Conservation (phyloP, 2,797 vertebrate genomes). For the Molossus alvarezi region DNA sequence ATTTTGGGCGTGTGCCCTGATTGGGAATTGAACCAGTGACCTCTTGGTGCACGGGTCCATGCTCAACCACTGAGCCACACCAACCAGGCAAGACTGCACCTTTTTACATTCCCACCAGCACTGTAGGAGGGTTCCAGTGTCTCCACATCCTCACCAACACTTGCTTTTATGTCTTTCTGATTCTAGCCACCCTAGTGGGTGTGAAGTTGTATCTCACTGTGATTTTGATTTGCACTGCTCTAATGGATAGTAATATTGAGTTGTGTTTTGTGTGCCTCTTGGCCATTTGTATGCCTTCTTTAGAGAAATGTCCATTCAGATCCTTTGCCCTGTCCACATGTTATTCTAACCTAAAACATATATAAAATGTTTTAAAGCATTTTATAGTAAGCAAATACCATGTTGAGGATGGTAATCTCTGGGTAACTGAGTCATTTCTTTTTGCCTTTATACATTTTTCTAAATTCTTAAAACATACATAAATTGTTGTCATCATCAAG, state of each 20-base stretch:
- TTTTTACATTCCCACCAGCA: not conserved
- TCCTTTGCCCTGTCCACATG: not conserved
- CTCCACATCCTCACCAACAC: not conserved
- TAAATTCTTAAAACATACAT: slow-evolving; percentile 18
- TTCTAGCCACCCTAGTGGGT: not conserved
- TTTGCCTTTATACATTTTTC: slow-evolving; percentile 5
- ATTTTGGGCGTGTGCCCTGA: too few relatives aligned
- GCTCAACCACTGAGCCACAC: too few relatives aligned
- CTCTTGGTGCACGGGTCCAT: too few relatives aligned
- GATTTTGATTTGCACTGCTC: not conserved
- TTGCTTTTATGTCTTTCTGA: not conserved
- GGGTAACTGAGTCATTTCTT: not conserved
- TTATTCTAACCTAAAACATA: slow-evolving; percentile 36
- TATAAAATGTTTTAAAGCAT: not conserved
- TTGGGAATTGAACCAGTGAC: too few relatives aligned
- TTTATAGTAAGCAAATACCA: slow-evolving; percentile 38
- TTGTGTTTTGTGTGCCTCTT: slow-evolving; percentile 13
- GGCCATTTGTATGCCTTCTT: not conserved
- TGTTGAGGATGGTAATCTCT: not conserved
- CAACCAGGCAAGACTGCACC: not conserved
- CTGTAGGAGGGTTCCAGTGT: not conserved
- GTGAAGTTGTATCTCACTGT: not conserved
- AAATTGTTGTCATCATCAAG: not conserved
- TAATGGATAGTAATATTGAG: not conserved
- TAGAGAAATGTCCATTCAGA: not conserved